Conservation (phyloP, 2,888 invertebrate species). For the Hirtodrosophila histrioides region DNA sequence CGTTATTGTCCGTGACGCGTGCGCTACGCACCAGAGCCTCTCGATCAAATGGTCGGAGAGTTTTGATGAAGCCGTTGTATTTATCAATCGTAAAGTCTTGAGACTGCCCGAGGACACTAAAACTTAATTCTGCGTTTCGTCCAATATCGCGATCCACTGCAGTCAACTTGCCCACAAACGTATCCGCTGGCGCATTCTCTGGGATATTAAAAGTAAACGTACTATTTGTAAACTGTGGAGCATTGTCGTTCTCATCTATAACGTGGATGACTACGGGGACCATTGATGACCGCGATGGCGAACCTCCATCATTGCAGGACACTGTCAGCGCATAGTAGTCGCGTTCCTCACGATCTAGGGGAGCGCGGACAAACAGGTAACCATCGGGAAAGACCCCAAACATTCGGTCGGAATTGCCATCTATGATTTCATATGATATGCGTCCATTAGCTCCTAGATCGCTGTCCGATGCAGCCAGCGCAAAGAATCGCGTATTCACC, state of each 20-base stretch:
- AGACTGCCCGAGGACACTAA: conserved; percentile 90
- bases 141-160: conserved; percentile 96
- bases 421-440: conserved; percentile 92
- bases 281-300: conserved; percentile 90
- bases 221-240: conserved; percentile 95
- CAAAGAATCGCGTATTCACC: conserved; percentile 95
- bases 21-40: conserved; percentile 90
- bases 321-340: conserved; percentile 96
- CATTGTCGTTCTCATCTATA: conserved; percentile 98
- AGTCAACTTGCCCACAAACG: conserved; percentile 95
- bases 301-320: conserved; percentile 92
- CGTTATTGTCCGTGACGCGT: conserved; percentile 33
- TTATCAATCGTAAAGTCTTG: conserved; percentile 94
- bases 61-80: conserved; percentile 95
- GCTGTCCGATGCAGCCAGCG: conserved; percentile 94
- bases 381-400: conserved; percentile 99
- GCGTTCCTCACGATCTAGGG: conserved; percentile 94
- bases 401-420: conserved; percentile 93
- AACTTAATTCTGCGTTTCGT: conserved; percentile 95
- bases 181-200: conserved; percentile 94
- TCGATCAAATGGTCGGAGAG: conserved; percentile 93
- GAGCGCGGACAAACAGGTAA: conserved; percentile 93
- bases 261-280: conserved; percentile 97
- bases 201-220: conserved; percentile 95
- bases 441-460: conserved; percentile 93